phyloP scores from a whole-genome alignment of 2,113 vertebrate genomes.

The Sceloporus undulatus region DNA sequence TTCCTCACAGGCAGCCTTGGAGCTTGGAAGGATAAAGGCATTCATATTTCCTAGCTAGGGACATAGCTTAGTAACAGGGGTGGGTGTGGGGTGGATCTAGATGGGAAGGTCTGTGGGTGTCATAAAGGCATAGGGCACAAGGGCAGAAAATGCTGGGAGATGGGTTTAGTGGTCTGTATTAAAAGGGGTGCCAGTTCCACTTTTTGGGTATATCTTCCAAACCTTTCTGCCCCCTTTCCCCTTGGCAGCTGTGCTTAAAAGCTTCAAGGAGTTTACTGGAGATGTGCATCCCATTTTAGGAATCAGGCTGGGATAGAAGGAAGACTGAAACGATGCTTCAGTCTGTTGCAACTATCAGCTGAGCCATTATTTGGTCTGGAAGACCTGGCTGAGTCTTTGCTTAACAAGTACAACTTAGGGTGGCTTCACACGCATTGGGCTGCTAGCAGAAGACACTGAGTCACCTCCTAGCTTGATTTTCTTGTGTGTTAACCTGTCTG shows the following conservation, averaged over 20 bases:
- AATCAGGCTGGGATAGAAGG: neutral
- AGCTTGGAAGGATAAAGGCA: constrained; percentile 77
- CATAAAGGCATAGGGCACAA: neutral
- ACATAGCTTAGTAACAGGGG: constrained; percentile 33
- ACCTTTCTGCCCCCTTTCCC: neutral
- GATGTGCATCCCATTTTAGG: neutral
- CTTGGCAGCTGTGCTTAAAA: neutral
- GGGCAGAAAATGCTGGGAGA: neutral
- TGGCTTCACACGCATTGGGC: neutral
- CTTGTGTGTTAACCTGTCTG: neutral
- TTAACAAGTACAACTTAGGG: neutral
- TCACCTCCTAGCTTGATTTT: neutral
- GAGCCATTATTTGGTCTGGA: neutral
- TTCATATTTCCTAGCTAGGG: constrained; percentile 82
- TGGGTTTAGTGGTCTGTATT: neutral
- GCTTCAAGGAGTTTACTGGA: neutral
- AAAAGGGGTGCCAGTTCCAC: neutral
- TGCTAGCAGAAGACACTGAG: neutral
- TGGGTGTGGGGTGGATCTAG: constrained; percentile 18
- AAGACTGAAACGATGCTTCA: neutral
- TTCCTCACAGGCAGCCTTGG: constrained; percentile 73
- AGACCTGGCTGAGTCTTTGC: neutral
- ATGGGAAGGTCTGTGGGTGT: constrained; percentile 8
- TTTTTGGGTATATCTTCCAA: neutral
- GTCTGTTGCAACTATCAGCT: neutral